A percentile compares a stretch with the other conserved stretches of the same genome.
Conservation (phyloP, 64 coral and sea anemone genomes). For the Hydrozoanthus tunicans region DNA sequence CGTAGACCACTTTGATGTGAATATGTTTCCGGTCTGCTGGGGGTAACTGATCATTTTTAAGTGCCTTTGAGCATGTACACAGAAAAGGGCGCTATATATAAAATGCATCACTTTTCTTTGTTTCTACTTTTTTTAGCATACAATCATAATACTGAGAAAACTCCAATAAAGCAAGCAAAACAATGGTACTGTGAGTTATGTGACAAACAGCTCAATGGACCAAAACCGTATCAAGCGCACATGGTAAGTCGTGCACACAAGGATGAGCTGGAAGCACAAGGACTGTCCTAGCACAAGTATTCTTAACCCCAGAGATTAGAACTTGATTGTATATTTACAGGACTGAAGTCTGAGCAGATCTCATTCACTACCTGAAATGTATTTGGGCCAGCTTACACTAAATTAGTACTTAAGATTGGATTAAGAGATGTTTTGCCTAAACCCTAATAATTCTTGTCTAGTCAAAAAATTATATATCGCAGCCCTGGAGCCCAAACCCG, state of each 20-base stretch:
- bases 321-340: not conserved
- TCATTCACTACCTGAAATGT: no score
- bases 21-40: no score
- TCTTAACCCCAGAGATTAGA: no score
- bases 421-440: no score
- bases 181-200: conserved; percentile 89
- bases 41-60: not conserved
- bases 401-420: no score
- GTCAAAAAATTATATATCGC: no score
- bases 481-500: no score
- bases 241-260: conserved; percentile 93
- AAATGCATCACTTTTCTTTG: not conserved
- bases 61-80: not conserved
- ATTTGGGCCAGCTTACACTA: no score
- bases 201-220: conserved; percentile 87
- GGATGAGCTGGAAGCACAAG: conserved; percentile 79
- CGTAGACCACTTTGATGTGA: no score
- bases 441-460: no score
- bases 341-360: not conserved
- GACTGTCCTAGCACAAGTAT: not conserved
- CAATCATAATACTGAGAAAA: conserved; percentile 20
- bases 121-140: conserved; percentile 38
- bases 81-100: no score
- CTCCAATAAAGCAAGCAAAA: not conserved
- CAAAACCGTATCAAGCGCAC: conserved; percentile 89